Conservation (phyloP, 2,113 vertebrate species). For the Spilogale gracilis region DNA sequence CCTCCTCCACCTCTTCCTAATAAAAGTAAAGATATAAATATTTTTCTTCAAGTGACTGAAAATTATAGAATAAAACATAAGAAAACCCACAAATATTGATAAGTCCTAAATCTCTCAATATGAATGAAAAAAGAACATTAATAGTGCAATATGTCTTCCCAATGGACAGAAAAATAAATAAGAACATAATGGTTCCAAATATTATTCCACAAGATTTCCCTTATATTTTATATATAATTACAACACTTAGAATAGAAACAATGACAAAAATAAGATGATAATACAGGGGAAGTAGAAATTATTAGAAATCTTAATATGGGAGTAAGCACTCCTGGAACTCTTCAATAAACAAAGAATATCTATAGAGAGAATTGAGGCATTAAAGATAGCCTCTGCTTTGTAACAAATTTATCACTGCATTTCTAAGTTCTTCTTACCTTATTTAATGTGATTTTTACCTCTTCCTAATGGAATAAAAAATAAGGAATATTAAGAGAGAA, state of each 20-base stretch:
- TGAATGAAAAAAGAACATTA: neutral
- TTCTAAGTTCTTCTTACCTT: constrained; percentile 1
- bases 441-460: neutral
- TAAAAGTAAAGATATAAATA: neutral
- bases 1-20: neutral
- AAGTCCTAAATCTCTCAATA: neutral
- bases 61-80: neutral
- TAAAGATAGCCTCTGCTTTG: neutral
- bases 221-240: constrained; percentile 69
- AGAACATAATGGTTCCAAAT: neutral
- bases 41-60: constrained; percentile 36
- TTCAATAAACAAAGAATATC: neutral
- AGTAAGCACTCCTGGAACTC: neutral
- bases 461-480: neutral
- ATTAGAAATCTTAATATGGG: neutral
- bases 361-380: neutral
- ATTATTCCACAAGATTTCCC: neutral
- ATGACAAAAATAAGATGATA: neutral
- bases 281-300: neutral
- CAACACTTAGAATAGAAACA: constrained; percentile 52
- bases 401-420: neutral
- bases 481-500: neutral
- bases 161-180: constrained; percentile 47
- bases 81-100: neutral
- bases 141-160: neutral